Evolutionary conservation across 2,888 invertebrate genomes (phyloP).

Genomic region (Hartigia nigra): DNA sequence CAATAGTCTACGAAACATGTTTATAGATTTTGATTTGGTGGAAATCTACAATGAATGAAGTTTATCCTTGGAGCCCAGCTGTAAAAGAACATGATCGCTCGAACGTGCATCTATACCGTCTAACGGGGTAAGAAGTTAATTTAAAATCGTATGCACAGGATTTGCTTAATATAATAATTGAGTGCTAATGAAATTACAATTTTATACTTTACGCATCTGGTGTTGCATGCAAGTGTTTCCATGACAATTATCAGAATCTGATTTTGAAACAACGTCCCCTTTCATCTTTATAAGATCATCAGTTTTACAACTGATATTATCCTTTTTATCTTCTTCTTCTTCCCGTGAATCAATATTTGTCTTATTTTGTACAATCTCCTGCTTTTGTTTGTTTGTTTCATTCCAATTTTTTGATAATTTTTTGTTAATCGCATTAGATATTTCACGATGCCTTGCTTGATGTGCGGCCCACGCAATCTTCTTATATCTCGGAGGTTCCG

Average conservation of each 20-base stretch:
- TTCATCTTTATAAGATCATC: too few relatives aligned
- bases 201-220: constrained; percentile 18
- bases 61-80: constrained; percentile 93
- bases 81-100: constrained; percentile 87
- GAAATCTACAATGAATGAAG: constrained; percentile 83
- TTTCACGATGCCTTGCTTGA: constrained; percentile 20
- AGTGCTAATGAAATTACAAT: not conserved
- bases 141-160: not conserved
- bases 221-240: constrained; percentile 13
- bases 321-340: too few relatives aligned
- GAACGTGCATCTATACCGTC: constrained; percentile 85
- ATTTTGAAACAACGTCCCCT: too few relatives aligned
- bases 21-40: constrained; percentile 80
- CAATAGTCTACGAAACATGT: not conserved
- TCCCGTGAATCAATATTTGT: too few relatives aligned
- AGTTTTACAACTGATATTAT: too few relatives aligned
- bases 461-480: constrained; percentile 41
- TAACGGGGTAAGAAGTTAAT: constrained; percentile 71
- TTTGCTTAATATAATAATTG: not conserved
- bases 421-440: constrained; percentile 15
- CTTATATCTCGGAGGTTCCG: constrained; percentile 36
- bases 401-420: too few relatives aligned
- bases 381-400: too few relatives aligned
- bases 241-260: not conserved
- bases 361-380: too few relatives aligned